phyloP scores from a whole-genome alignment of 2,888 invertebrate species.

The Apotomis capreana region DNA sequence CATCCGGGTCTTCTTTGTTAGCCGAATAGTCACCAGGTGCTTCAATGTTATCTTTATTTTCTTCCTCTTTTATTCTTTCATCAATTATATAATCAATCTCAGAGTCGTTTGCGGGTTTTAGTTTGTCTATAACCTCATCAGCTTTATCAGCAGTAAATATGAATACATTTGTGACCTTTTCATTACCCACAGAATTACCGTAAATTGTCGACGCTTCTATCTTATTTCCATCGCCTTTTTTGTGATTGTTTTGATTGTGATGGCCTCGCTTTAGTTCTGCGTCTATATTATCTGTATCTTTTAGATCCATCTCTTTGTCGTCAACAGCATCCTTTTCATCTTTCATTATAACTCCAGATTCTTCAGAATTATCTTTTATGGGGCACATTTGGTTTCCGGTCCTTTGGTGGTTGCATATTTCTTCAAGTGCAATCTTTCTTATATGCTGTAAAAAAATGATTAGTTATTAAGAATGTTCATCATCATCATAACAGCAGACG shows the following conservation, averaged over 20 bases:
- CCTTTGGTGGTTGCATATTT: conserved; percentile 23
- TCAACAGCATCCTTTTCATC: conserved; percentile 42
- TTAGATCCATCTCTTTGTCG: conserved; percentile 43
- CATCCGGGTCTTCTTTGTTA: not conserved
- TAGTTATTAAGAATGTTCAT: not conserved
- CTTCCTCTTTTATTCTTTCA: conserved; percentile 17
- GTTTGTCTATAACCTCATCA: conserved; percentile 44
- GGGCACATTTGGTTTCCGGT: conserved; percentile 12
- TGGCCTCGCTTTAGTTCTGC: conserved; percentile 23
- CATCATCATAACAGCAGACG: too few species aligned
- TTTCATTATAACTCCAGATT: conserved; percentile 14
- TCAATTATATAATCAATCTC: conserved; percentile 6
- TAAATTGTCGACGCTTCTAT: conserved; percentile 54
- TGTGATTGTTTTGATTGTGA: not conserved
- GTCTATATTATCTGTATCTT: conserved; percentile 38
- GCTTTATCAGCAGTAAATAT: conserved; percentile 57
- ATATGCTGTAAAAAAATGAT: conserved; percentile 24
- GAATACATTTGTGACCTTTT: conserved; percentile 65
- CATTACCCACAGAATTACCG: conserved; percentile 59
- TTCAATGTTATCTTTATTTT: not conserved
- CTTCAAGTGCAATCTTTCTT: conserved; percentile 28
- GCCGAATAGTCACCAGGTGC: not conserved
- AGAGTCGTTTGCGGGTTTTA: conserved; percentile 43
- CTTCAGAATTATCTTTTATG: conserved; percentile 11
- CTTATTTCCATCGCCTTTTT: conserved; percentile 38